A percentile compares a stretch with the other conserved stretches of the same genome.
Conservation (phyloP, 2,797 vertebrate species). For the Leuciscus waleckii region DNA sequence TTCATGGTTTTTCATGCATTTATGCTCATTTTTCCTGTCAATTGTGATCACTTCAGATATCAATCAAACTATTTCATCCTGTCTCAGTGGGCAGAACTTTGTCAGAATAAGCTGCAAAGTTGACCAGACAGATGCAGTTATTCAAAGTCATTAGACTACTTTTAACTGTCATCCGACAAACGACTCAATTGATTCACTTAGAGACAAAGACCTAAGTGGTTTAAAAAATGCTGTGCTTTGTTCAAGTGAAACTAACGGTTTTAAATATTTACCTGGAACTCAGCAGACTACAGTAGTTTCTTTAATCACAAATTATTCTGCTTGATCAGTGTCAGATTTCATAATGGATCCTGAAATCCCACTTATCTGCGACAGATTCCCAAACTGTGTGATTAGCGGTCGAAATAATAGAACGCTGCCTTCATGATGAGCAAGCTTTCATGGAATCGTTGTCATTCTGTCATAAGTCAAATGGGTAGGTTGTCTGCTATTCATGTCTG, state of each 20-base stretch:
- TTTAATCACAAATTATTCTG: conserved; percentile 18
- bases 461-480: conserved; percentile 61
- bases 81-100: too few species aligned
- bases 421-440: conserved; percentile 27
- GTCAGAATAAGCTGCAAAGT: background rate
- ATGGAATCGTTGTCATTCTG: conserved; percentile 39
- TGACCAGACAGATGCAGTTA: background rate
- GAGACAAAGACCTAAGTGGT: background rate
- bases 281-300: background rate
- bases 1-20: background rate
- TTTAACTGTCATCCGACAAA: conserved; percentile 12
- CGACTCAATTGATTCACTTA: background rate
- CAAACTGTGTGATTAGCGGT: conserved; percentile 64
- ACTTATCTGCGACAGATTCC: conserved; percentile 38
- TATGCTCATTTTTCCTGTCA: background rate
- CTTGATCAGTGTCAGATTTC: conserved; percentile 42
- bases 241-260: conserved; percentile 8
- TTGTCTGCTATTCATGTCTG: conserved; percentile 57
- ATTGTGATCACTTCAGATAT: background rate
- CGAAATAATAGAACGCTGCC: conserved; percentile 40
- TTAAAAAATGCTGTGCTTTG: background rate
- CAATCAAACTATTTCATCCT: background rate
- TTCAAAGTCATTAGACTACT: background rate
- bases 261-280: conserved; percentile 15
- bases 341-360: conserved; percentile 37